phyloP scores from a whole-genome alignment of 23 tunicate species.

The Ascidia mentula region DNA sequence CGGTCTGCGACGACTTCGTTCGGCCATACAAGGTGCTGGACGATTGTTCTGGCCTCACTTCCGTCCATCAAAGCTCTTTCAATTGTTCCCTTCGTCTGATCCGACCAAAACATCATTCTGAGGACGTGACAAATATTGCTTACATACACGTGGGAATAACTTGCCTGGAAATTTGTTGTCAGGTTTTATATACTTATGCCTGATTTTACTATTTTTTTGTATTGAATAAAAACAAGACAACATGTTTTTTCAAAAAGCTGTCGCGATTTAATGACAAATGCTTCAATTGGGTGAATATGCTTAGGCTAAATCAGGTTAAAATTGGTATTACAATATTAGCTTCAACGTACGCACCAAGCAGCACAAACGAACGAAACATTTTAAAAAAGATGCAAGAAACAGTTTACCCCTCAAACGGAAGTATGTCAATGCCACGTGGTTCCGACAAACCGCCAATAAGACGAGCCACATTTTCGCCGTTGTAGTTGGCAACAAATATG shows the following conservation, averaged over 20 bases:
- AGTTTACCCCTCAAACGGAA: constrained; percentile 74
- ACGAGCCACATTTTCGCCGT: constrained; percentile 55
- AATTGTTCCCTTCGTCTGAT: constrained; percentile 76
- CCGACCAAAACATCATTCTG: constrained; percentile 89
- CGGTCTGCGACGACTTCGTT: constrained; percentile 73
- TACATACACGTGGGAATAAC: too few species aligned
- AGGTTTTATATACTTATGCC: too few species aligned
- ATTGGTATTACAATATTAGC: too few species aligned
- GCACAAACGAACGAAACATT: constrained; percentile 90
- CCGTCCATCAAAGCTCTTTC: constrained; percentile 88
- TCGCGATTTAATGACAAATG: too few species aligned
- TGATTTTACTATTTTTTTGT: too few species aligned
- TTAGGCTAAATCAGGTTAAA: too few species aligned
- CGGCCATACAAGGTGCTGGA: constrained; percentile 66
- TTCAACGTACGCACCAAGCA: too few species aligned
- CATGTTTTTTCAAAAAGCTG: too few species aligned
- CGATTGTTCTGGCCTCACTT: constrained; percentile 26
- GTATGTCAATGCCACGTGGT: constrained; percentile 70
- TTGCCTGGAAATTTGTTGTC: too few species aligned
- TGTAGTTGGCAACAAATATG: constrained; percentile 69
- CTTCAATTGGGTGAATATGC: too few species aligned
- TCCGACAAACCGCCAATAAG: constrained; percentile 80
- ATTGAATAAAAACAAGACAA: too few species aligned
- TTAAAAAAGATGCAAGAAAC: background rate
- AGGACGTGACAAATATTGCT: too few species aligned